Conservation (phyloP, 1,140 invertebrate species). For the Drosophila oshimai region DNA sequence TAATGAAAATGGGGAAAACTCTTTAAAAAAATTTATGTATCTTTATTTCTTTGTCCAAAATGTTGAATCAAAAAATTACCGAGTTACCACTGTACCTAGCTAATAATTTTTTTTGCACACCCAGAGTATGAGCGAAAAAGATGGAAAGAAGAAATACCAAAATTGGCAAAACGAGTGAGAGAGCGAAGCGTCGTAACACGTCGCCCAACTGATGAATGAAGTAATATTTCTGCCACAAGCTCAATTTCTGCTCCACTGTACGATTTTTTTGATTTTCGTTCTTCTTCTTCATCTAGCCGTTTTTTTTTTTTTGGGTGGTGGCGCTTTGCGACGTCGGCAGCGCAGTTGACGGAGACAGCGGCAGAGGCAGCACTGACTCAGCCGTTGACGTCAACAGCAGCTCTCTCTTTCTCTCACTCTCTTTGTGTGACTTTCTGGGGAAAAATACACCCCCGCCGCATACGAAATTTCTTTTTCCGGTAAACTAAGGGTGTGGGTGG, state of each 20-base stretch:
- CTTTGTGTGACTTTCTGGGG: slow-evolving; percentile 5
- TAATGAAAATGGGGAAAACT: too few species aligned
- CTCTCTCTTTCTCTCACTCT: slow-evolving; percentile 26
- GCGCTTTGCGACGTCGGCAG: slow-evolving; percentile 38
- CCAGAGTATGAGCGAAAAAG: neutral
- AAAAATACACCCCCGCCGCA: slow-evolving; percentile 62
- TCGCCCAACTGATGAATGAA: slow-evolving; percentile 55
- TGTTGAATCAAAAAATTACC: neutral
- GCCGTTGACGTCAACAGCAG: slow-evolving; percentile 50
- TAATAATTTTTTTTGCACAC: slow-evolving; percentile 15
- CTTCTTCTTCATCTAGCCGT: slow-evolving; percentile 29
- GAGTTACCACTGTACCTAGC: neutral
- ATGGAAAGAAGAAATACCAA: neutral
- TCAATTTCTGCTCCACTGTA: slow-evolving; percentile 59
- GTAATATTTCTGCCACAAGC: slow-evolving; percentile 41
- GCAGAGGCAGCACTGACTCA: slow-evolving; percentile 48
- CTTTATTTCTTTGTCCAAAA: too few species aligned
- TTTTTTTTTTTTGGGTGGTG: slow-evolving; percentile 67
- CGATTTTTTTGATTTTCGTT: slow-evolving; percentile 37
- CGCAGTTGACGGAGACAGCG: slow-evolving; percentile 4
- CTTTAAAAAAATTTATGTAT: too few species aligned
- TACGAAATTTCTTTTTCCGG: slow-evolving; percentile 47
- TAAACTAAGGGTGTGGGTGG: slow-evolving; percentile 31
- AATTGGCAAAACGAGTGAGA: slow-evolving; percentile 16
- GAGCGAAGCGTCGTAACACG: slow-evolving; percentile 1